A percentile compares a stretch with the other conserved stretches of the same genome.
Conservation (phyloP, 2,113 vertebrate species). For the Zosterops hypoxanthus region DNA sequence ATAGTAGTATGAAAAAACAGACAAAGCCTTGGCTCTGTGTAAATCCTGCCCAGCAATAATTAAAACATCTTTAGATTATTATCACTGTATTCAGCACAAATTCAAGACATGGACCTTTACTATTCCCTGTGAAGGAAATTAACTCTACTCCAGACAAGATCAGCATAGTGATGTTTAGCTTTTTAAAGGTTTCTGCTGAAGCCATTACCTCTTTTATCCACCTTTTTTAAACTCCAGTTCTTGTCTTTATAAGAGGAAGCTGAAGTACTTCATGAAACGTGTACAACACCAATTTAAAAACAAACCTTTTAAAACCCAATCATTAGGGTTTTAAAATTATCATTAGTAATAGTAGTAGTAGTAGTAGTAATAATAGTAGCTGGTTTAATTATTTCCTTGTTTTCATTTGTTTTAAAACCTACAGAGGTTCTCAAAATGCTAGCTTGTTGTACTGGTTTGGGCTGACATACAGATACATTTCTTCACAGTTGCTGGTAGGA, state of each 20-base stretch:
- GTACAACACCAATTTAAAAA: not conserved
- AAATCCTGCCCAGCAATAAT: not conserved
- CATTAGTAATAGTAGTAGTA: too few species aligned
- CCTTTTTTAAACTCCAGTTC: not conserved
- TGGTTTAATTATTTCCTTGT: not conserved
- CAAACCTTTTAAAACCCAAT: not conserved
- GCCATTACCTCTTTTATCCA: not conserved
- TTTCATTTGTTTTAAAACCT: not conserved
- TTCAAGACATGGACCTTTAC: not conserved
- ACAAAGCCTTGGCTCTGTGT: not conserved
- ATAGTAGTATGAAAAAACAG: not conserved
- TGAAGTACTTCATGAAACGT: not conserved
- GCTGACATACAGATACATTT: not conserved
- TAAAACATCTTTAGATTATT: not conserved
- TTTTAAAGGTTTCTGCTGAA: not conserved
- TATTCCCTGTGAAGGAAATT: not conserved
- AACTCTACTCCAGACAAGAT: not conserved
- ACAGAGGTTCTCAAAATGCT: not conserved
- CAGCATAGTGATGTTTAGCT: not conserved
- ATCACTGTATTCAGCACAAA: not conserved
- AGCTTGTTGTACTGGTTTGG: not conserved
- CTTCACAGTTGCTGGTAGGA: not conserved
- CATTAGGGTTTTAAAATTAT: rapidly evolving
- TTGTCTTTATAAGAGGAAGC: not conserved
- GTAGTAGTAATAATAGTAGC: not conserved